Percentiles rank a stretch among this genome's conserved stretches.
Conservation (phyloP, 2,113 vertebrate species). For the Sprattus sprattus region DNA sequence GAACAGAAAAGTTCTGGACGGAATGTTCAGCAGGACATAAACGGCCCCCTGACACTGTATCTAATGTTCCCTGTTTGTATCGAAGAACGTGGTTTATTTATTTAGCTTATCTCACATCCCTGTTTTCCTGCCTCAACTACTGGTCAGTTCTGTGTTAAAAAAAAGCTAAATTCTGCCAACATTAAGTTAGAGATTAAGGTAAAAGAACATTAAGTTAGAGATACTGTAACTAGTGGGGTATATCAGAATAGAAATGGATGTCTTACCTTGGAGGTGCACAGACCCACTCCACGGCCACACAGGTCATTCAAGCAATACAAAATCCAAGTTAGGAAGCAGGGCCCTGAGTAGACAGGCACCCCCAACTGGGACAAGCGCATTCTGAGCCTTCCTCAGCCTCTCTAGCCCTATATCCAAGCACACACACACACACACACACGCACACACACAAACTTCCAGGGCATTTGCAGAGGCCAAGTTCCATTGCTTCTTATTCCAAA, state of each 20-base stretch:
- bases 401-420: background rate
- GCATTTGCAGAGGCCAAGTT: constrained; percentile 25
- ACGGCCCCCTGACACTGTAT: background rate
- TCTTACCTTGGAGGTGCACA: background rate
- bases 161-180: background rate
- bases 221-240: background rate
- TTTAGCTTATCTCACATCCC: background rate
- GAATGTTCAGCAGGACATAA: background rate
- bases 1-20: background rate
- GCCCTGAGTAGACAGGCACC: background rate
- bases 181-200: background rate
- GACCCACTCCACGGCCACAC: constrained; percentile 12
- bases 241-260: background rate
- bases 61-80: background rate
- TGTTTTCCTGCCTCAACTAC: constrained; percentile 37
- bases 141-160: background rate
- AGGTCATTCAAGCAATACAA: constrained; percentile 16
- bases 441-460: background rate
- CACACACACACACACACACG: constrained; percentile 18
- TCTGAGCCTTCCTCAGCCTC: background rate
- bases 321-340: background rate
- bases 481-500: constrained; percentile 31
- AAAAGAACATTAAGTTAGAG: background rate
- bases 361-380: background rate
- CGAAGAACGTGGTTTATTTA: background rate